These are phyloP conservation scores for Plectus sambesii DNA, from an alignment of 1,140 invertebrate species.

Conservation along the genomic window DNA sequence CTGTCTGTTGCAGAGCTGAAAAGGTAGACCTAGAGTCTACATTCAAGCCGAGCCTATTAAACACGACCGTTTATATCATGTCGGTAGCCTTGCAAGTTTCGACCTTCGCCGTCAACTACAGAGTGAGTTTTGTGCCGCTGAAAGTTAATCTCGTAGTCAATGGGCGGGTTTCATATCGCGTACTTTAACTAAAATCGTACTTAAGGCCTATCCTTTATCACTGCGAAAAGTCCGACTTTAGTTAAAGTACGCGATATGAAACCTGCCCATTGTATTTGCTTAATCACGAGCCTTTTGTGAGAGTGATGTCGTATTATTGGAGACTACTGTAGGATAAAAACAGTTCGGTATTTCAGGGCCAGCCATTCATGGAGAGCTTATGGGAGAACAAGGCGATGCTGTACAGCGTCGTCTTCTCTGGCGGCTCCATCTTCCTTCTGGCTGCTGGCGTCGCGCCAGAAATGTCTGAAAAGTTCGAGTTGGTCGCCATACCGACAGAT, in stretches of 20 bases:
- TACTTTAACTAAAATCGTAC: too few relatives aligned
- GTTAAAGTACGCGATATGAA: too few relatives aligned
- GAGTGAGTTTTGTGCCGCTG: conserved; percentile 63
- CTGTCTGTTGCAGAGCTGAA: conserved; percentile 26
- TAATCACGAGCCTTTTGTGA: too few relatives aligned
- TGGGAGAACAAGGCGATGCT: conserved; percentile 77
- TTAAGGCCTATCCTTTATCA: too few relatives aligned
- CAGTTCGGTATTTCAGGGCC: conserved; percentile 59
- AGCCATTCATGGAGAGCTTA: conserved; percentile 95
- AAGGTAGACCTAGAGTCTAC: conserved; percentile 64
- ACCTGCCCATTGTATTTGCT: too few relatives aligned
- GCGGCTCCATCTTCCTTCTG: conserved; percentile 45
- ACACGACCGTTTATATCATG: conserved; percentile 95
- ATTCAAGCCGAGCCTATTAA: conserved; percentile 83
- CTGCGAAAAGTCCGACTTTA: too few relatives aligned
- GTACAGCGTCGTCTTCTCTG: conserved; percentile 54
- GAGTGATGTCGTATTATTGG: too few relatives aligned
- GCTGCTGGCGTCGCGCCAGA: conserved; percentile 49
- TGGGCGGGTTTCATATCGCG: too few relatives aligned
- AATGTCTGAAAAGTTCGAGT: conserved; percentile 47
- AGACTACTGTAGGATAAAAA: too few relatives aligned
- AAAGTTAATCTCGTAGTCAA: too few relatives aligned
- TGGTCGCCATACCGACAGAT: conserved; percentile 48
- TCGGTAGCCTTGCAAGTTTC: conserved; percentile 91
- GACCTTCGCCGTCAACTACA: conserved; percentile 97